Evolutionary conservation across 1,140 invertebrate species (phyloP).

Genomic region (Cecropterus lyciades): DNA sequence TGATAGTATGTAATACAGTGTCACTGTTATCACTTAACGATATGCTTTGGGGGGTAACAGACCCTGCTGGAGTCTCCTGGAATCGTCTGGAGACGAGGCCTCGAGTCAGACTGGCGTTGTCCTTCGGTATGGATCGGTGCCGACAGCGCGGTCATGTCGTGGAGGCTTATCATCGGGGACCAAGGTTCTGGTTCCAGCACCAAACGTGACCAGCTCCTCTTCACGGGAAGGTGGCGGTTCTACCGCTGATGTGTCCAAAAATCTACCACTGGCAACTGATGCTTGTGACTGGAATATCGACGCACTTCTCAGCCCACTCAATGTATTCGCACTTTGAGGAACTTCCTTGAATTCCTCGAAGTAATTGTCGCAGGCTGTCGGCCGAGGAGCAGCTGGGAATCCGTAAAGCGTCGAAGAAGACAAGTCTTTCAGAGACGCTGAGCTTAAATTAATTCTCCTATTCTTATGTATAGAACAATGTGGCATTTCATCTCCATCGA

Average conservation of each 20-base stretch:
- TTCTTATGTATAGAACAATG: constrained; percentile 80
- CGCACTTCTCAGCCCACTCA: constrained; percentile 75
- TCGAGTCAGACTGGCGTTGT: constrained; percentile 76
- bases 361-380: constrained; percentile 75
- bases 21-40: constrained; percentile 74
- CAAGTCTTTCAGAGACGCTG: constrained; percentile 85
- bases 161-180: constrained; percentile 51
- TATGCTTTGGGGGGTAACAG: constrained; percentile 71
- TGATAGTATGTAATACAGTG: constrained; percentile 51
- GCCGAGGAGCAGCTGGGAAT: constrained; percentile 82
- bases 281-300: constrained; percentile 79
- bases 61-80: constrained; percentile 46
- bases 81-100: constrained; percentile 23
- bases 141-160: constrained; percentile 71
- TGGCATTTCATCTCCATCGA: constrained; percentile 81
- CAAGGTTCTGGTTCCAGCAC: constrained; percentile 52
- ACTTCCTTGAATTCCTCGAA: constrained; percentile 81
- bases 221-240: constrained; percentile 74
- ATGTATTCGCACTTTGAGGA: constrained; percentile 77
- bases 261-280: constrained; percentile 73
- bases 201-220: constrained; percentile 76
- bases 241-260: constrained; percentile 68
- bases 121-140: constrained; percentile 72
- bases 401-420: constrained; percentile 84
- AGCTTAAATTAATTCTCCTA: constrained; percentile 79